Evolutionary conservation across 2,113 vertebrate genomes (phyloP).

Genomic region (Myotis lucifugus): DNA sequence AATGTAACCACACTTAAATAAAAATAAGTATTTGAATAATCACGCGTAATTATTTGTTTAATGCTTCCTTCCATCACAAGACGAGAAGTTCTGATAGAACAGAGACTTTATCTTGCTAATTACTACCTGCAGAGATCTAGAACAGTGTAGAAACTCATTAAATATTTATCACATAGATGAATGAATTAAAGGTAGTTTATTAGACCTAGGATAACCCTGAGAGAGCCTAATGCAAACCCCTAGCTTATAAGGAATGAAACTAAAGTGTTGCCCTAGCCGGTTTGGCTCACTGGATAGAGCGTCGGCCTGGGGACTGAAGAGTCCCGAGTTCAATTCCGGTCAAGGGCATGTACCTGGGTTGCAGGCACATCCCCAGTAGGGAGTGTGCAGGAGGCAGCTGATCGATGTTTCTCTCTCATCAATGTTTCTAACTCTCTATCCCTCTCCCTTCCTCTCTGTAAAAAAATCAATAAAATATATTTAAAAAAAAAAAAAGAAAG

Average conservation of each 20-base stretch:
- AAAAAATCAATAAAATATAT: too few species aligned
- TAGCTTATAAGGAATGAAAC: conserved; percentile 20
- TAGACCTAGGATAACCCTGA: neutral
- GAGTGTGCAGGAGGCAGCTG: too few species aligned
- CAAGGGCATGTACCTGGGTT: too few species aligned
- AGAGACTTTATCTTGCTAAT: neutral
- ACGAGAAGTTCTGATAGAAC: neutral
- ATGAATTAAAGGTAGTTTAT: neutral
- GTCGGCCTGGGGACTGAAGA: too few species aligned
- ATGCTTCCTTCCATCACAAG: neutral
- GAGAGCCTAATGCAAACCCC: neutral
- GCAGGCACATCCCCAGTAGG: too few species aligned
- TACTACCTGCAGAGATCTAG: neutral
- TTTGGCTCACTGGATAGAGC: too few species aligned
- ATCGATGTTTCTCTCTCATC: too few species aligned
- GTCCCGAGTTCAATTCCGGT: too few species aligned
- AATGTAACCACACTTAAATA: neutral
- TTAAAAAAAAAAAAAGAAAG: too few species aligned
- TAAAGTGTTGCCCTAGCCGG: neutral
- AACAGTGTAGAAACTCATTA: neutral
- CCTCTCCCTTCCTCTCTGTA: too few species aligned
- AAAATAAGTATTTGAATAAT: neutral
- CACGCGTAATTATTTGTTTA: neutral
- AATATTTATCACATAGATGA: neutral
- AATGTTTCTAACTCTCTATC: too few species aligned